phyloP scores from a whole-genome alignment of 2,797 vertebrate species.

The Argya squamiceps region DNA sequence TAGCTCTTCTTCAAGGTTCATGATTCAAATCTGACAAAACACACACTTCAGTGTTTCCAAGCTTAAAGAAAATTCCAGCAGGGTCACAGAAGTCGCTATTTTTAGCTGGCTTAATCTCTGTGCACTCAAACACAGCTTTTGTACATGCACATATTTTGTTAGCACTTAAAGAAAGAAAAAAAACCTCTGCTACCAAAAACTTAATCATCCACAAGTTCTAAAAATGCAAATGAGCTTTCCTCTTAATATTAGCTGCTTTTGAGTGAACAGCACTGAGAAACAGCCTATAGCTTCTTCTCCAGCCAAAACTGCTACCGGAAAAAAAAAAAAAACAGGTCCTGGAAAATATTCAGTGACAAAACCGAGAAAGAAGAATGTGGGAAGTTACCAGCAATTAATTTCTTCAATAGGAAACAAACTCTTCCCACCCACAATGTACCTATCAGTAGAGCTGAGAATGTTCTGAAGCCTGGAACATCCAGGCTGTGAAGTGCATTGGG shows the following conservation, averaged over 20 bases:
- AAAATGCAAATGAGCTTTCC: neutral
- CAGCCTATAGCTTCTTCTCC: neutral
- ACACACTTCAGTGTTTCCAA: slow-evolving; percentile 77
- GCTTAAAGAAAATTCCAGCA: slow-evolving; percentile 75
- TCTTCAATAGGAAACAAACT: slow-evolving; percentile 17
- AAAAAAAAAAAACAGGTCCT: neutral
- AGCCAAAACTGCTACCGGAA: neutral
- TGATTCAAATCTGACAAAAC: slow-evolving; percentile 74
- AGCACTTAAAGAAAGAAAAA: neutral
- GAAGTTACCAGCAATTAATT: slow-evolving; percentile 40
- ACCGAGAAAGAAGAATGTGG: neutral
- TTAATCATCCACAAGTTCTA: neutral
- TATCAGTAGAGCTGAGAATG: neutral
- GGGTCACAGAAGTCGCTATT: slow-evolving; percentile 67
- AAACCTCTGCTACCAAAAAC: neutral
- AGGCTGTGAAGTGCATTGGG: neutral
- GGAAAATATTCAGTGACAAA: slow-evolving; percentile 63
- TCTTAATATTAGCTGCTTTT: slow-evolving; percentile 4
- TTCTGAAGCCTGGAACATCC: neutral
- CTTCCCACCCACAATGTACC: neutral
- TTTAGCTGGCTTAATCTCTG: slow-evolving; percentile 59
- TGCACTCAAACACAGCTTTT: slow-evolving; percentile 61
- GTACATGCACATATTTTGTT: slow-evolving; percentile 20
- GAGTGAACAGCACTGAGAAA: neutral
- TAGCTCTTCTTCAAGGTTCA: slow-evolving; percentile 73